phyloP scores from a whole-genome alignment of 2,888 invertebrate genomes.

The Mamestra brassicae region DNA sequence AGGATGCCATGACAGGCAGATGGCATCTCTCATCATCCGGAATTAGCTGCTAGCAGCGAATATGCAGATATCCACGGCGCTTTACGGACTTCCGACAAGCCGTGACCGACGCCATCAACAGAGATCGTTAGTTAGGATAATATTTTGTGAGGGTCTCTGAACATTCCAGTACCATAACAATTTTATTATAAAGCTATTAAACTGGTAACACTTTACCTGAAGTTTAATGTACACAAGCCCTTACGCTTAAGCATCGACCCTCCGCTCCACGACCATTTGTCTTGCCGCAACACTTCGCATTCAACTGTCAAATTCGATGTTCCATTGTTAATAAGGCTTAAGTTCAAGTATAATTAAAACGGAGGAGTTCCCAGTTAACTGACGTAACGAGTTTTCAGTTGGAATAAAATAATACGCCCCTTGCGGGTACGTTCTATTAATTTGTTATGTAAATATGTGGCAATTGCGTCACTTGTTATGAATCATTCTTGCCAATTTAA shows the following conservation, averaged over 20 bases:
- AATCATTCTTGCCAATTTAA: conserved; percentile 18
- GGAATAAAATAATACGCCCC: conserved; percentile 46
- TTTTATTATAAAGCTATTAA: conserved; percentile 30
- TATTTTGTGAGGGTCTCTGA: conserved; percentile 8
- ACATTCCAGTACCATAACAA: conserved; percentile 5
- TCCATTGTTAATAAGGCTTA: conserved; percentile 73
- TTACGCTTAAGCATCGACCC: conserved; percentile 54
- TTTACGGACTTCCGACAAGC: conserved; percentile 6
- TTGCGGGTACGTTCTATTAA: conserved; percentile 23
- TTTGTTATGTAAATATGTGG: conserved; percentile 31
- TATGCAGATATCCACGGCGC: conserved; percentile 4
- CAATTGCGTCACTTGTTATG: conserved; percentile 29
- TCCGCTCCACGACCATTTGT: conserved; percentile 69
- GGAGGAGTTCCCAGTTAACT: conserved; percentile 58
- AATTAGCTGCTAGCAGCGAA: conserved; percentile 18
- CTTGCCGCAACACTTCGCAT: conserved; percentile 73
- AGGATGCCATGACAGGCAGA: conserved; percentile 29
- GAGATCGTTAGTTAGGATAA: conserved; percentile 15
- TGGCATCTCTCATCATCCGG: conserved; percentile 31
- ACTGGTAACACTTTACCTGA: conserved; percentile 28
- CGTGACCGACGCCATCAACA: background rate
- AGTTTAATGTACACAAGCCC: conserved; percentile 55
- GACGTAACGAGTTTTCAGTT: conserved; percentile 53
- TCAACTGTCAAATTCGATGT: conserved; percentile 80
- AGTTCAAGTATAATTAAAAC: conserved; percentile 71